A percentile compares a stretch with the other conserved stretches of the same genome.
Conservation (phyloP, 2,113 vertebrate species). For the zebrafish (Danio rerio) region GRCz12tu NC_133181.1:28289001-28289500, state of each 20-base stretch:
- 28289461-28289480: conserved; percentile 36
- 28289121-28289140: not conserved
- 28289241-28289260: not conserved
- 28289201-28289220: conserved; percentile 6
- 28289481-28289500: conserved; percentile 23
- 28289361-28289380: conserved; percentile 32
- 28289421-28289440: conserved; percentile 41
- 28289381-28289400: conserved; percentile 21
- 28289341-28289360: conserved; percentile 5
- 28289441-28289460: conserved; percentile 44
- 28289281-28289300: conserved; percentile 3
- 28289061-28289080: conserved; percentile 1
- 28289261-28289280: conserved; percentile 28
- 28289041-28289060: not conserved
- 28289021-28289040: conserved; percentile 14
- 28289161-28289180: not conserved
- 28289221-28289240: conserved; percentile 13
- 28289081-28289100: conserved; percentile 20
- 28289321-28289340: conserved; percentile 23
- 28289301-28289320: conserved; percentile 30
- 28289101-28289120: not conserved
- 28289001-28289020: not conserved
- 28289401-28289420: conserved; percentile 42
- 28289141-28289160: not conserved
- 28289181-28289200: not conserved